phyloP scores from a whole-genome alignment of 2,888 invertebrate species.

The Heliconius ismenius region DNA sequence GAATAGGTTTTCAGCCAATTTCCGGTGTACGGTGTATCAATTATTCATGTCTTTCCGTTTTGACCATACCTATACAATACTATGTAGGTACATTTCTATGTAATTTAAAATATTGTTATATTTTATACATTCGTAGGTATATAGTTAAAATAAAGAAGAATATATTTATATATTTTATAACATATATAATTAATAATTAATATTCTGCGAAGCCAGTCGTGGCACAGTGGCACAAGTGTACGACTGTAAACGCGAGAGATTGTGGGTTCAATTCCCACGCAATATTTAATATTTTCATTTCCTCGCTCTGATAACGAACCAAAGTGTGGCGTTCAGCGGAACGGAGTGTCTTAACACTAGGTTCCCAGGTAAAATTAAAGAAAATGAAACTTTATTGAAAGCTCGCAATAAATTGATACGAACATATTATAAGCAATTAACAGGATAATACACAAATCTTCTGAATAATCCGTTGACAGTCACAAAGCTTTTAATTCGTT shows the following conservation, averaged over 20 bases:
- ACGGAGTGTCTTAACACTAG: neutral
- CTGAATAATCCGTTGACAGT: slow-evolving; percentile 12
- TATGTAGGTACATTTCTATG: neutral
- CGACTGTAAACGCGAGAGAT: neutral
- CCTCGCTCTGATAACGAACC: neutral
- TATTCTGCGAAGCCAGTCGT: neutral
- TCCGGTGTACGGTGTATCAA: slow-evolving; percentile 45
- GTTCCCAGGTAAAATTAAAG: neutral
- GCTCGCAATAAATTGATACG: neutral
- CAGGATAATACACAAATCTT: slow-evolving; percentile 8
- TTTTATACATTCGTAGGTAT: no score
- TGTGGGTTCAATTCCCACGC: neutral
- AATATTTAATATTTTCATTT: neutral
- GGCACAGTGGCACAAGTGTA: neutral
- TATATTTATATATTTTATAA: no score
- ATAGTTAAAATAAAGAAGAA: no score
- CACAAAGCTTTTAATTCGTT: slow-evolving; percentile 21
- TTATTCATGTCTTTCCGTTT: slow-evolving; percentile 33
- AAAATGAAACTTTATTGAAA: neutral
- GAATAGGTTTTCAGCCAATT: slow-evolving; percentile 54
- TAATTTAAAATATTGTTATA: no score
- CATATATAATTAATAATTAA: no score
- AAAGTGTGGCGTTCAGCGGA: neutral
- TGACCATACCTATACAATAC: neutral
- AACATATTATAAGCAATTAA: neutral